phyloP scores from a whole-genome alignment of 1,140 invertebrate genomes.

The Artemia franciscana region DNA sequence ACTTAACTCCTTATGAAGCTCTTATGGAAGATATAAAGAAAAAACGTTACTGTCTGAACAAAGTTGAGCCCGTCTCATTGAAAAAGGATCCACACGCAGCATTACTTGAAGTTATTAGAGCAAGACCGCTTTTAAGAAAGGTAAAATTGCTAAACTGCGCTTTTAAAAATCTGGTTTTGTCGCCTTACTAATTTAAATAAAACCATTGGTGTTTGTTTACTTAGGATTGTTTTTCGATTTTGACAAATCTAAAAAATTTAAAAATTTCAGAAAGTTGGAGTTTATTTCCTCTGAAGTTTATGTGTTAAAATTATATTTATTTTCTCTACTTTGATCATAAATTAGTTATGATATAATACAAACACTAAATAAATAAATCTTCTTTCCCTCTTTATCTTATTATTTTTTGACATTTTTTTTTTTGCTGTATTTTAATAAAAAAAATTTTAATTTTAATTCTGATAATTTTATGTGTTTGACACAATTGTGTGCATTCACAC shows the following conservation, averaged over 20 bases:
- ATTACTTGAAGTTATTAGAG: constrained; percentile 87
- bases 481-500: too few species aligned
- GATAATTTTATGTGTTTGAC: too few species aligned
- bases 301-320: not conserved
- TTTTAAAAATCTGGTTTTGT: not conserved
- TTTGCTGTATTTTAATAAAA: too few species aligned
- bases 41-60: constrained; percentile 46
- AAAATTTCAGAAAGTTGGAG: not conserved
- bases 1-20: constrained; percentile 90
- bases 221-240: not conserved
- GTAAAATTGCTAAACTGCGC: constrained; percentile 27
- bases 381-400: too few species aligned
- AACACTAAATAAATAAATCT: too few species aligned
- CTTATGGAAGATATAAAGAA: constrained; percentile 85
- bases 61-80: constrained; percentile 45
- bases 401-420: too few species aligned
- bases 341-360: too few species aligned
- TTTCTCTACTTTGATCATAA: not conserved
- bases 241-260: not conserved
- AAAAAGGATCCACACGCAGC: constrained; percentile 83
- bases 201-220: not conserved
- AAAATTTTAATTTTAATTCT: too few species aligned
- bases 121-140: constrained; percentile 74
- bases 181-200: not conserved
- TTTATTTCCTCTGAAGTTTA: not conserved